These are phyloP conservation scores for Drosophila baimaii DNA, from an alignment of 1,140 invertebrate genomes.

Conservation along the genomic window DNA sequence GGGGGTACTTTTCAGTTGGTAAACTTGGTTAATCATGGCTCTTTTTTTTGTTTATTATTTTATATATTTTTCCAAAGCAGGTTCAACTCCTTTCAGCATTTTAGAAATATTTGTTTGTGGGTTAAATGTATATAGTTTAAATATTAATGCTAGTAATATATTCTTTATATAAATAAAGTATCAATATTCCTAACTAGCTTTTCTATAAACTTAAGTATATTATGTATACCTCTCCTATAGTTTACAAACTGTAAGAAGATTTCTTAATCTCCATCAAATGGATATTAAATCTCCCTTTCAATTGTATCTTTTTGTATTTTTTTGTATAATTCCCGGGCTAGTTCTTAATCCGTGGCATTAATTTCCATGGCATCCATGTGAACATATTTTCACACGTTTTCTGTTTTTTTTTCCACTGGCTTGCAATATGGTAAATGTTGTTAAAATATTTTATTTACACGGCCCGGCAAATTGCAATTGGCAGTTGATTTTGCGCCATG, in stretches of 20 bases:
- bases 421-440: conserved; percentile 24
- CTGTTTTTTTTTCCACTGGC: neutral
- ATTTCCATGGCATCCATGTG: neutral
- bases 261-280: neutral
- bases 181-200: too few species aligned
- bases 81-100: too few species aligned
- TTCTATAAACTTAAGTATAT: too few species aligned
- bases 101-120: too few species aligned
- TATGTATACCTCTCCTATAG: neutral
- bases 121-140: too few species aligned
- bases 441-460: conserved; percentile 53
- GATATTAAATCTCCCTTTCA: neutral
- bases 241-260: neutral
- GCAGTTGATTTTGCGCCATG: conserved; percentile 46
- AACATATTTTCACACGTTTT: neutral
- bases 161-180: too few species aligned
- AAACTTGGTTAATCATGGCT: too few species aligned
- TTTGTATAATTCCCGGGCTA: neutral
- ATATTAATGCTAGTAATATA: too few species aligned
- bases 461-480: conserved; percentile 51
- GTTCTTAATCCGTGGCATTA: neutral
- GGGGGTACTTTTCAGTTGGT: too few species aligned
- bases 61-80: too few species aligned
- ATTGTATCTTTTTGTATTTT: neutral
- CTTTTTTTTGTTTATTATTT: too few species aligned